Conservation (phyloP, 2,888 invertebrate genomes). For the Megaustenia siamemsis region DNA sequence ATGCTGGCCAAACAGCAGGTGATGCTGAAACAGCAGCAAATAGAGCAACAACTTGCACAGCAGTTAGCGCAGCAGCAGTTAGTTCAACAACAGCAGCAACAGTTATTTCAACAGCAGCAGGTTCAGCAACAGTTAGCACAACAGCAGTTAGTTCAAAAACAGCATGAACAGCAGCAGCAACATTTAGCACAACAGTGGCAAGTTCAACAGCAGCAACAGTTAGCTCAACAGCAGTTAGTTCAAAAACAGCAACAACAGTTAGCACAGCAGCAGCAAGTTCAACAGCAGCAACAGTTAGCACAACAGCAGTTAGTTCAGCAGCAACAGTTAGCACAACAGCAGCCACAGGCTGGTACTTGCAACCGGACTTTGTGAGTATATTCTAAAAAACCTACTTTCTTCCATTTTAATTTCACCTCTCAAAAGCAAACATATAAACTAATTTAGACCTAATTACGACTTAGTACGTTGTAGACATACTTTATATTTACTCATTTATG, state of each 20-base stretch:
- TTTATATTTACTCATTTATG: too few species aligned
- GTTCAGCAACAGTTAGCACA: too few species aligned
- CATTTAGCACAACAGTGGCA: neutral
- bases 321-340: conserved; percentile 24
- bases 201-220: neutral
- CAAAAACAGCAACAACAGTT: too few species aligned
- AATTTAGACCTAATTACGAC: too few species aligned
- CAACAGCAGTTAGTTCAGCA: neutral
- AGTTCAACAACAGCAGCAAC: too few species aligned
- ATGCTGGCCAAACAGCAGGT: conserved; percentile 4
- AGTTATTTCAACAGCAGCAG: conserved; percentile 12
- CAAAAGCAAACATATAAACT: too few species aligned
- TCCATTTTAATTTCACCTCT: too few species aligned
- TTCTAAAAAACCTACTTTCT: too few species aligned
- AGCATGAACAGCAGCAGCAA: too few species aligned
- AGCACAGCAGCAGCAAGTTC: conserved; percentile 2
- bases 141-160: neutral
- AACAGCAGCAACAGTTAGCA: neutral
- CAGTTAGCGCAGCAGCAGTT: neutral
- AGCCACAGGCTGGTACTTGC: neutral
- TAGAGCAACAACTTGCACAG: neutral
- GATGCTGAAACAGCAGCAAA: conserved; percentile 9
- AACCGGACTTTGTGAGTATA: conserved; percentile 39
- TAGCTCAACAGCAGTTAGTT: neutral
- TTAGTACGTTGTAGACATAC: too few species aligned